Evolutionary conservation across 2,888 invertebrate species (phyloP).

Genomic region (Carpatolechia fugitivella): DNA sequence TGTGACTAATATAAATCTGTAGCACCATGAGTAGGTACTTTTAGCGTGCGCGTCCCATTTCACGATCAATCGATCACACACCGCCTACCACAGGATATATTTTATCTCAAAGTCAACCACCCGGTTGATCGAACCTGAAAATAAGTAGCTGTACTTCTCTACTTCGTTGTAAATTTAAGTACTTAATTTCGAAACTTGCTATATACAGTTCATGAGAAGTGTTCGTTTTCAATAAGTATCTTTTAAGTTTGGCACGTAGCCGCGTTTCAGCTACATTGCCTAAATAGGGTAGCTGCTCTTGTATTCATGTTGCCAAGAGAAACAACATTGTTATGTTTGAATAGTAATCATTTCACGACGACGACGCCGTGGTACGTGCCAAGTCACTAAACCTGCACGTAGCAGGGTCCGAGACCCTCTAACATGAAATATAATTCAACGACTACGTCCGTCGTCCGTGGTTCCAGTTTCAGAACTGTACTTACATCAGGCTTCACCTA

Average conservation of each 20-base stretch:
- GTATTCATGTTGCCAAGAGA: conserved; percentile 2
- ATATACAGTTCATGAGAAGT: no score
- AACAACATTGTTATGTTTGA: background rate
- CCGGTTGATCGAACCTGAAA: background rate
- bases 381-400: background rate
- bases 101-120: background rate
- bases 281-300: background rate
- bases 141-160: no score
- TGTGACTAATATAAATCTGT: no score
- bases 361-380: background rate
- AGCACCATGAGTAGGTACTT: background rate
- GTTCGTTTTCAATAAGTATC: background rate
- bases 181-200: no score
- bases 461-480: background rate
- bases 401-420: background rate
- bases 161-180: no score
- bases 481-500: background rate
- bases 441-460: background rate
- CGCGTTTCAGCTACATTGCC: background rate
- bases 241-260: background rate
- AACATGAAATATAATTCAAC: background rate
- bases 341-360: background rate
- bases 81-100: background rate
- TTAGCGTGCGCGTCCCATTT: background rate
- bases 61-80: background rate